Base-by-base conservation (phyloP, 2,888 invertebrate genomes). In the Drosophila neotestacea region DNA sequence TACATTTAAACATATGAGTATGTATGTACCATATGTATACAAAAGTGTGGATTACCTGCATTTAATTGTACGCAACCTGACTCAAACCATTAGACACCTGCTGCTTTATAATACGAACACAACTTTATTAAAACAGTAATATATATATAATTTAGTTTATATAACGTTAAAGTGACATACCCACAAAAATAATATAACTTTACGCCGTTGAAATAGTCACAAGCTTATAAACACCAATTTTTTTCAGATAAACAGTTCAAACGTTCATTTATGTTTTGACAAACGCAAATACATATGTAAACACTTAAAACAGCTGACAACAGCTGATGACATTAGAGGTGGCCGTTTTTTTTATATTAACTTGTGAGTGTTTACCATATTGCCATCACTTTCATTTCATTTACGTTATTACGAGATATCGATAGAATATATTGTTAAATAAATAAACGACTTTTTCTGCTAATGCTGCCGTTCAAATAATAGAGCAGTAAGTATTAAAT, bases 271-370 rank as follows among this genome's bases (percentile, higher is more conserved):
- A 51, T 59, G 22, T 56, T 48, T 70, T 65, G 34, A 60, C 63
- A 61, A 47, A 58, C 36, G 32, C 50, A 36, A 38, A 62, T 58
- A 68, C 48, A 59, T 50, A 70, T 66, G 59, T 62, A 74, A 70
- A 76, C 61, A 70, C 30, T 50, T 32, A 63, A 22, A 22, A 67
- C 77, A 75, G 75, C 74, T 75, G 74, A 66, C 47, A 52, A 41
- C 51, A 76, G 66, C 63, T 72, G 63, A 72, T 72, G 60, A 39
- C 59, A 60, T 67, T 75, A 42, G 73, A 6, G 67, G 64, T 67
- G 73, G 9, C 16, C 55, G 34, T 36, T 44, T 59, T 32, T 36
- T 28, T 51, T 9, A 7, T 39, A 36, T 27, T 56, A 6, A 27
- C 13, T 6, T 36, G 4, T 13, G 22, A 34, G 5, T 38, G 30